Evolutionary conservation across 2,888 invertebrate species (phyloP).

Genomic region (Chalcosyrphus nemorum): DNA sequence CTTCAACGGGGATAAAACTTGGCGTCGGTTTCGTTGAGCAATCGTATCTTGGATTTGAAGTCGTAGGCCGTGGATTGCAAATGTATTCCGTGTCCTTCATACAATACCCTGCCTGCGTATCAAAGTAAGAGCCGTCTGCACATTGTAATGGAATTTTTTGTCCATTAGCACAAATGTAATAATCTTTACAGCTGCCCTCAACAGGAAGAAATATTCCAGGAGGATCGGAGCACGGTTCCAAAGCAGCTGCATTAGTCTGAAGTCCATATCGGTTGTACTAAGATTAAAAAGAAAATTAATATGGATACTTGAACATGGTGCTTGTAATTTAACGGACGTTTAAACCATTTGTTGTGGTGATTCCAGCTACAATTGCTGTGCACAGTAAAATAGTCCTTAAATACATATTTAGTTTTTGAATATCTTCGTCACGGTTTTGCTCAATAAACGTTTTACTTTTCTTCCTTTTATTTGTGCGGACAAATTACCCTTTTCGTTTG

Average conservation of each 20-base stretch:
- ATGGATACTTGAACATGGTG: neutral
- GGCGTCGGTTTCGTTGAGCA: neutral
- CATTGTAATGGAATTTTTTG: slow-evolving; percentile 61
- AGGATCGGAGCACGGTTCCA: neutral
- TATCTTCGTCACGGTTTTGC: too few relatives aligned
- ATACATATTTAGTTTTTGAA: neutral
- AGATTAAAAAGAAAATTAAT: neutral
- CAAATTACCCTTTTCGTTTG: neutral
- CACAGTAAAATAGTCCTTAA: neutral
- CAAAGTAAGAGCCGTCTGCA: slow-evolving; percentile 72
- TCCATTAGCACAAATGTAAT: slow-evolving; percentile 68
- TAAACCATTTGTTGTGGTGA: neutral
- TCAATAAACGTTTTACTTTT: neutral
- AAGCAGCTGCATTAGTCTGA: neutral
- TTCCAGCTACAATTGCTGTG: neutral
- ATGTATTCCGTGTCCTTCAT: neutral
- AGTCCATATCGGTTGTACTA: neutral
- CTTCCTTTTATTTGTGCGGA: neutral
- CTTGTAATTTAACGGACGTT: too few relatives aligned
- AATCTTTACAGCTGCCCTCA: slow-evolving; percentile 58
- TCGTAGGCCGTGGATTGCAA: neutral
- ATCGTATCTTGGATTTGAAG: neutral
- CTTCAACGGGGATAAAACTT: slow-evolving; percentile 61
- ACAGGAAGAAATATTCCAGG: neutral
- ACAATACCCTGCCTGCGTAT: slow-evolving; percentile 20